Base-by-base conservation (phyloP, 2,888 invertebrate species). In the Temnothorax unifasciatus region DNA sequence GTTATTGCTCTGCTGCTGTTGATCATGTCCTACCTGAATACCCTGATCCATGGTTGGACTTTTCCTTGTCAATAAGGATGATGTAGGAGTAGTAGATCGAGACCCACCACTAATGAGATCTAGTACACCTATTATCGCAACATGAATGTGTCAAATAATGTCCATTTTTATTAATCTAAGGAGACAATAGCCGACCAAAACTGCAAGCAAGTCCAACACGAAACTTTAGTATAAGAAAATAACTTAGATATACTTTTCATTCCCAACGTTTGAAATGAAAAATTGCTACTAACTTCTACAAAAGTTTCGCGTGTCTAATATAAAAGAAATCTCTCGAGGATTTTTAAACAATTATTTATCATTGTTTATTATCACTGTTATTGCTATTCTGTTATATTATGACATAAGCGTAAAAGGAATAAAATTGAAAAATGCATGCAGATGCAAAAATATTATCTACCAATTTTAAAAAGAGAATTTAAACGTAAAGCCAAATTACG, bases 31-130 rank as follows among this genome's bases (percentile, higher is more conserved):
- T 54, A 96, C 97, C 95, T 98, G 98, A 66, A 97, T 97, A 87
- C 97, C 97, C 95, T 98, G 97, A 94, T 99, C 98, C 90, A 97
- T 96, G 2, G 98, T 98, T 75, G 98, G 98, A 91, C 98, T 98
- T 95, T 98, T 98, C 92, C 98, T 96, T 88, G 97, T 97, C 86
- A 96, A 91, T 54, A 96, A 95, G 54, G 96, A 95, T 86, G 97
- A 97, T 8, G 97, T 97, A 13, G 98, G 98, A 1, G 98, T 98
- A 82, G 97, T 97, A 76, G 98, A 97, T 81, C 98, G 96, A n/a
- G 97, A 98, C 85, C 96, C 96, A 83, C 96, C 97, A 86, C 97
- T 96, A 92, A 97, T 96, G 91, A 97, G 95, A 95, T 97, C 97
- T 94, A 97, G 95, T 96, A 97, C 96, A 89, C 95, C 95, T 95